Base-by-base conservation (phyloP, 2,888 invertebrate species). In the Sympetrum striolatum region DNA sequence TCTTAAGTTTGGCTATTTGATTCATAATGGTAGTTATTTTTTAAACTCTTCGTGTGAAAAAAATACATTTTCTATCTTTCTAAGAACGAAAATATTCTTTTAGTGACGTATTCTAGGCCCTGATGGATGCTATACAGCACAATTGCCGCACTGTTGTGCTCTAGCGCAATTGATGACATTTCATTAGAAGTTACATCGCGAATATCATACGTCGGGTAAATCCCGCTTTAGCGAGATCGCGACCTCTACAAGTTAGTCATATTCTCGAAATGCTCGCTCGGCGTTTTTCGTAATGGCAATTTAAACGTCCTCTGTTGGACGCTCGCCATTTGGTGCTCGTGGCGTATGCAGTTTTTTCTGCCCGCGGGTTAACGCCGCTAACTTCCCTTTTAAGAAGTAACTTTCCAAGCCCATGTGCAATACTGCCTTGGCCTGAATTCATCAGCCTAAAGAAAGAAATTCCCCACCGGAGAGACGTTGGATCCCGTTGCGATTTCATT, bases 381-480 rank as follows among this genome's bases (percentile, higher is more conserved):
- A 58, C 58, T 82, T 82, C 31, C 82, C 82, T 82, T 82, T 86
- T 86, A 86, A 86, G 64, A 64, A 86, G 60, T 37, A 60, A 86
- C 86, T 86, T 86, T 86, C 86, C 39, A 60, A n/a, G n/a, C 25
- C 60, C 86, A 35, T 86, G 86, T 86, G 86, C 60, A 60, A 58
- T 37, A 86, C 35, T 64, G 86, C 64, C 60, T 86, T 86, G 86
- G 86, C 86, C 86, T 86, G 86, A 60, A 60, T 82, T 82, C 39
- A 35, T 31, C 37, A 18, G n/a, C n/a, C 73, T 73, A 25, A 8
- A 53, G 53, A 53, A 53, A 44, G 44, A 44, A 44, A 44, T 44
- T 44, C 44, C 10, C 44, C 6, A 10, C 44, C 4, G 10, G 44
- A 44, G 44, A 44, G 44, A 8, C 44, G 44, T 8, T 44, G 4